Conservation (phyloP, 2,888 invertebrate genomes). For the Timema cristinae region DNA sequence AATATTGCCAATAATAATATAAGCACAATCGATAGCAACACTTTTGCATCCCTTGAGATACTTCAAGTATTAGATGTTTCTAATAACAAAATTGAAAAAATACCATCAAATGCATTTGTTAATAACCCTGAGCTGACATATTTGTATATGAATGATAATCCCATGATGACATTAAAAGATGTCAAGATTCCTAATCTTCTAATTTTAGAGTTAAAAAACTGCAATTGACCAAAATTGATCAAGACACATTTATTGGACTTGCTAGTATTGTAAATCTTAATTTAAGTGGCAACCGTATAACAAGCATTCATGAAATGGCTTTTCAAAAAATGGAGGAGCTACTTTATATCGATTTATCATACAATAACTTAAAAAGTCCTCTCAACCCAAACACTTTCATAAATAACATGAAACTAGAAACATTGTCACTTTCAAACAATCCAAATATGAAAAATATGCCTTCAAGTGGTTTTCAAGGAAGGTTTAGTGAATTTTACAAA, state of each 20-base stretch:
- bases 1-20: not conserved
- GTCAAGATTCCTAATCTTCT: constrained; percentile 6
- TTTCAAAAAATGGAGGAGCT: constrained; percentile 63
- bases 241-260: constrained; percentile 44
- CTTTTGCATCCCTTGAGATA: constrained; percentile 4
- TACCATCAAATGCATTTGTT: not conserved
- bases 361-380: constrained; percentile 62
- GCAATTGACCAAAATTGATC: constrained; percentile 10
- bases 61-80: constrained; percentile 5
- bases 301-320: constrained; percentile 63
- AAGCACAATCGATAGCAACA: not conserved
- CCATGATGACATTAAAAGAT: constrained; percentile 14
- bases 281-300: constrained; percentile 65
- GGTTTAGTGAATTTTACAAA: constrained; percentile 58
- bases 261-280: constrained; percentile 62
- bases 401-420: constrained; percentile 62
- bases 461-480: constrained; percentile 32
- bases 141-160: constrained; percentile 14
- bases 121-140: not conserved
- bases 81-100: not conserved
- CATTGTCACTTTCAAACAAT: constrained; percentile 50
- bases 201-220: constrained; percentile 14
- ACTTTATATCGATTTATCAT: constrained; percentile 67
- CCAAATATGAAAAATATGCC: constrained; percentile 16
- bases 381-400: constrained; percentile 65